These are phyloP conservation scores for Parasteatoda tepidariorum DNA, from an alignment of 1,140 invertebrate genomes.

Conservation along the genomic window DNA sequence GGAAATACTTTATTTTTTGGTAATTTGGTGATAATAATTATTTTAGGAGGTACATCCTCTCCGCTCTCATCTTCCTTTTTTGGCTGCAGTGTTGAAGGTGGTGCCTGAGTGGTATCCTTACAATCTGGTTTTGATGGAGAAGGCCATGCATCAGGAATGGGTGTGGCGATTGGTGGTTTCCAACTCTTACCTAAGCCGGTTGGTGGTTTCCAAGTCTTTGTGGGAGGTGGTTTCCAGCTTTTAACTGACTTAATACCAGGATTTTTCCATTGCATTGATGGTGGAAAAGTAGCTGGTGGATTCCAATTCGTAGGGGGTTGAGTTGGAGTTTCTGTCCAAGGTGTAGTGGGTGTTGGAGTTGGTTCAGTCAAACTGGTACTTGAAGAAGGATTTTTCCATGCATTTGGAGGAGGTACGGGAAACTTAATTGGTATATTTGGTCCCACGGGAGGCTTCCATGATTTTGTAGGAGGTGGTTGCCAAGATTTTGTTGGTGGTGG, in stretches of 20 bases:
- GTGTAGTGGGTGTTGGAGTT: slow-evolving; percentile 16
- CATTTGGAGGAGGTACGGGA: background rate
- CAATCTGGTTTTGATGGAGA: slow-evolving; percentile 38
- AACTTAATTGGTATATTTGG: background rate
- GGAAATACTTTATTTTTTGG: slow-evolving; percentile 17
- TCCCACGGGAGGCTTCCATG: background rate
- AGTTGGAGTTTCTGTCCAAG: slow-evolving; percentile 14
- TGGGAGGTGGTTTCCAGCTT: slow-evolving; percentile 50
- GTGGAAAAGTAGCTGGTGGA: slow-evolving; percentile 10
- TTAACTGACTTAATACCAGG: slow-evolving; percentile 24
- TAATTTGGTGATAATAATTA: slow-evolving; percentile 40
- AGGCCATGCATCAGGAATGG: slow-evolving; percentile 11
- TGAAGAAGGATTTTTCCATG: slow-evolving; percentile 10
- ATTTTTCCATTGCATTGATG: slow-evolving; percentile 33
- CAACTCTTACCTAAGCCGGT: slow-evolving; percentile 6
- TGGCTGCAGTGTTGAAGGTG: slow-evolving; percentile 2
- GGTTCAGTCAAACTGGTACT: background rate
- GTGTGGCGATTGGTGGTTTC: slow-evolving; percentile 45
- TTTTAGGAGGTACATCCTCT: slow-evolving; percentile 14
- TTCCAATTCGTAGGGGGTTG: slow-evolving; percentile 9
- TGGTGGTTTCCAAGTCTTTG: slow-evolving; percentile 43
- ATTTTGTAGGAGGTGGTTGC: slow-evolving; percentile 15
- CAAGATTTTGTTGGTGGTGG: slow-evolving; percentile 29
- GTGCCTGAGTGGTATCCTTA: slow-evolving; percentile 8
- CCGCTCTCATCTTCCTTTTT: slow-evolving; percentile 16